Evolutionary conservation across 2,888 invertebrate genomes (phyloP).

Genomic region (Apamea crenata): DNA sequence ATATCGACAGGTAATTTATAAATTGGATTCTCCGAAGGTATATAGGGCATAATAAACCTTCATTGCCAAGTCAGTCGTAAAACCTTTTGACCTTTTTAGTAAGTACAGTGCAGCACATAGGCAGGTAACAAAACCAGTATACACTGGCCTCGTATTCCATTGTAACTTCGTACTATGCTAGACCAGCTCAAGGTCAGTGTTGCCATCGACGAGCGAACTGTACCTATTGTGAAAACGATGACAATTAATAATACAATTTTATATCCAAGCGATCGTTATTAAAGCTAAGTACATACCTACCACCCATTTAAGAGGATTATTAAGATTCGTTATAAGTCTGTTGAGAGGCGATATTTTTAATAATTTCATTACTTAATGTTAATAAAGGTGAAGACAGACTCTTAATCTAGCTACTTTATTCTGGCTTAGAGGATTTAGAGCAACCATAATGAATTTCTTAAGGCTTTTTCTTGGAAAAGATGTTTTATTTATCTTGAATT

Average conservation of each 20-base stretch:
- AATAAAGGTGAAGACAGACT: conserved; percentile 26
- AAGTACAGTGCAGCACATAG: not conserved
- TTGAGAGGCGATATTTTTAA: conserved; percentile 51
- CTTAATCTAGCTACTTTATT: conserved; percentile 32
- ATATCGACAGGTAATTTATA: conserved; percentile 45
- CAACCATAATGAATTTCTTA: conserved; percentile 20
- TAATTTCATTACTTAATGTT: conserved; percentile 42
- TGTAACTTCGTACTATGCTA: not conserved
- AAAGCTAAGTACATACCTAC: conserved; percentile 33
- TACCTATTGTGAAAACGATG: conserved; percentile 15
- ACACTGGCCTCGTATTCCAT: not conserved
- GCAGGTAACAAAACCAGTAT: not conserved
- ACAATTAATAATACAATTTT: conserved; percentile 40
- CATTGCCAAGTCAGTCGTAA: conserved; percentile 40
- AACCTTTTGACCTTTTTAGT: conserved; percentile 40
- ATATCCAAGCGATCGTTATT: conserved; percentile 29
- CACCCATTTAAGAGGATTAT: conserved; percentile 53
- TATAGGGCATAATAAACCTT: conserved; percentile 38
- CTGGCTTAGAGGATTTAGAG: conserved; percentile 30
- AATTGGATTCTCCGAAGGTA: conserved; percentile 40
- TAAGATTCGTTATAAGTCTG: conserved; percentile 45
- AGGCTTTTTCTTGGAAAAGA: not conserved
- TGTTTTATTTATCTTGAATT: not conserved
- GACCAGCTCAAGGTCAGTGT: not conserved
- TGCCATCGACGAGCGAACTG: not conserved